Evolutionary conservation across 2,113 vertebrate species (phyloP), one percentile per base, ranked within the genome.

Genomic region (Cheilinus undulatus): DNA sequence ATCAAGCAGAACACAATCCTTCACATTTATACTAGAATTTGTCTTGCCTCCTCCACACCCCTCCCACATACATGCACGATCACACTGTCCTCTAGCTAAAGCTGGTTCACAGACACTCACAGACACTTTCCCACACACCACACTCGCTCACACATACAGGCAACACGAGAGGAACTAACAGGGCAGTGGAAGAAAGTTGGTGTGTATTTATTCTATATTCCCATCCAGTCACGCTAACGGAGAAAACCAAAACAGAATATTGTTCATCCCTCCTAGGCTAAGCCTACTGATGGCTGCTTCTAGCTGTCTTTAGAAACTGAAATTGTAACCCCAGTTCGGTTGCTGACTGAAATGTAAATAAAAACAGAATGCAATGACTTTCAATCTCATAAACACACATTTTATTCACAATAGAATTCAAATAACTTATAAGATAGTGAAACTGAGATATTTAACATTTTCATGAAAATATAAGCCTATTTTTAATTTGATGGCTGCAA

Each of bases 21-120:
- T 83, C 80, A 77, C 73, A 83, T 88, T 88, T 73, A 62, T 72
- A 83, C 58, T 24, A 65, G 72, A 82, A 80, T 85, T 73, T 63
- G 58, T 78, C 79, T 73, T 70, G 64, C 74, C 83, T 76, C 80
- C 77, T 73, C 71, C 82, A 67, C 87, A 84, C 61, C 63, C 52
- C 80, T 84, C 87, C 83, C 76, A 88, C 87, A 78, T 73, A 65
- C 80, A 83, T 45, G 63, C 69, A 78, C 78, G 78, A 65, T 77
- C 83, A 78, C 56, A 79, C 61, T 86, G 79, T 85, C 75, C 77
- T 87, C 70, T 45, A 43, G 69, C 73, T 84, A 84, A 86, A 78
- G 77, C 78, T 73, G 57, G 38, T 73, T 42, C 51, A 32, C 54
- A 71, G 24, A 70, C 53, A 77, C 24, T 54, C 15, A 34, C 28